Percentiles rank a stretch among this genome's conserved stretches.
phyloP scores from a whole-genome alignment of 2,113 vertebrate genomes.

The Microtus oregoni region DNA sequence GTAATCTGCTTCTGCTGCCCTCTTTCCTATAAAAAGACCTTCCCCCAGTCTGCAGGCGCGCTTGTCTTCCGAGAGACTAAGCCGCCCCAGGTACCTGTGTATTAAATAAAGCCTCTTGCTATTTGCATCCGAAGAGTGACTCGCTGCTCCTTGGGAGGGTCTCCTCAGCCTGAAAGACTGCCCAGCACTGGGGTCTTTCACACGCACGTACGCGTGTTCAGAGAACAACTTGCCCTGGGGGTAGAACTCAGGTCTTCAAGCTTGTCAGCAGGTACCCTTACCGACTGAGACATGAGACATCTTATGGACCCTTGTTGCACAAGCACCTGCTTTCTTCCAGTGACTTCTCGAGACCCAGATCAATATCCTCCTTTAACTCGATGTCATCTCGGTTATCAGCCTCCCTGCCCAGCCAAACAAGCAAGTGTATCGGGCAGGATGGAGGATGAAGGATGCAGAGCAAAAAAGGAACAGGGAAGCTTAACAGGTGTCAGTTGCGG shows the following conservation, averaged over 20 bases:
- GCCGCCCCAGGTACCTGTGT: too few relatives aligned
- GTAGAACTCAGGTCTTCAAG: not conserved
- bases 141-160: too few relatives aligned
- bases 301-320: not conserved
- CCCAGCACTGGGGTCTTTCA: too few relatives aligned
- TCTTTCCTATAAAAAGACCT: too few relatives aligned
- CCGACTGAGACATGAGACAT: not conserved
- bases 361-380: not conserved
- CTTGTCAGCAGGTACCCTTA: not conserved
- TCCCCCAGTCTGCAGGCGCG: too few relatives aligned
- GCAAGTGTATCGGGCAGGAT: not conserved
- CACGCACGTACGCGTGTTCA: not conserved
- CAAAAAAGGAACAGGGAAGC: not conserved
- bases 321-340: not conserved
- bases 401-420: not conserved
- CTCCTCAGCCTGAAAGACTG: too few relatives aligned
- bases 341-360: not conserved
- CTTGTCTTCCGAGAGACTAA: too few relatives aligned
- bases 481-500: accelerated
- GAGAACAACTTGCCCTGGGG: not conserved
- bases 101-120: too few relatives aligned
- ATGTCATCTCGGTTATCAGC: not conserved
- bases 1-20: too few relatives aligned
- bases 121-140: too few relatives aligned
- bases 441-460: not conserved